These are phyloP conservation scores for Perdita meconis DNA, from an alignment of 2,888 invertebrate genomes.

Conservation along the genomic window DNA sequence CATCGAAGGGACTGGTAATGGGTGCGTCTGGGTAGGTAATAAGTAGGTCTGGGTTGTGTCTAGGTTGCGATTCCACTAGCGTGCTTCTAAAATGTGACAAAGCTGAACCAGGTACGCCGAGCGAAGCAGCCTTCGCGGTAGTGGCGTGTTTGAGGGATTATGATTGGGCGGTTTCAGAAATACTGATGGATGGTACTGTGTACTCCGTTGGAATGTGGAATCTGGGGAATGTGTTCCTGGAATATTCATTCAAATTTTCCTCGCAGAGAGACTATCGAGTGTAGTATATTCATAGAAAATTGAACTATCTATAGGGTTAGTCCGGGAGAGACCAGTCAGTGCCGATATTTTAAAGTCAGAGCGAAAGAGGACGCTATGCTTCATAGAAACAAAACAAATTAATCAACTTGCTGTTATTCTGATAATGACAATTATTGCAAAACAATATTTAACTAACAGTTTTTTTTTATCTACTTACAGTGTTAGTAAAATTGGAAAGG, in stretches of 20 bases:
- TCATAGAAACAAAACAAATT: background rate
- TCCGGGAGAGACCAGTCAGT: background rate
- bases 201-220: too few relatives aligned
- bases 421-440: background rate
- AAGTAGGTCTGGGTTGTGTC: conserved; percentile 61
- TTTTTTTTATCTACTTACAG: background rate
- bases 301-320: too few relatives aligned
- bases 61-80: conserved; percentile 40
- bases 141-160: background rate
- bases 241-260: too few relatives aligned
- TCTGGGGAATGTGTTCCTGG: too few relatives aligned
- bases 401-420: background rate
- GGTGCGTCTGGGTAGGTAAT: conserved; percentile 42
- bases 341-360: background rate
- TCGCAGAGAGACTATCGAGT: too few relatives aligned
- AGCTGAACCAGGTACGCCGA: conserved; percentile 37
- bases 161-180: too few relatives aligned
- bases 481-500: background rate
- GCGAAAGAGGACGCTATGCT: background rate
- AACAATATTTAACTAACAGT: background rate
- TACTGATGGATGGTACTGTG: too few relatives aligned
- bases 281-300: too few relatives aligned
- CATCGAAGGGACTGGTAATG: background rate
- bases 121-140: conserved; percentile 29
- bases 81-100: conserved; percentile 44